Base-by-base conservation (phyloP, 2,888 invertebrate species). In the Lordiphosa fenestrarum region DNA sequence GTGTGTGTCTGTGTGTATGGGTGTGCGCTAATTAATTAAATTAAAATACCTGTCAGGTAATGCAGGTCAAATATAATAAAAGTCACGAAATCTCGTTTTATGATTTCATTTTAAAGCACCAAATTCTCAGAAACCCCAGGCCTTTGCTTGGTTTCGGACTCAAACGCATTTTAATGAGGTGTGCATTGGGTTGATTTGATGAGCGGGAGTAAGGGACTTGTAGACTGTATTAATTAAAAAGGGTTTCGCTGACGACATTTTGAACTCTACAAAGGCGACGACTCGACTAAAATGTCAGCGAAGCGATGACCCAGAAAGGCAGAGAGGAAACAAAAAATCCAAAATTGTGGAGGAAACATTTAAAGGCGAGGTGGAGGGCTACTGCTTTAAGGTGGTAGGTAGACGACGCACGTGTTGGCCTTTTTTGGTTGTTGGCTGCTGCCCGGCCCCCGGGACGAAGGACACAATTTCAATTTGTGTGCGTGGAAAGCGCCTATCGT, bases 191-290 rank as follows among this genome's bases (percentile, higher is more conserved):
- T 53, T 49, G 48, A 35, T 37, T 35, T 19, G 39, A 50, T 10
- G 36, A 39, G 44, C 9, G 4, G 7, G 4, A 19, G 36, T 10
- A 37, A 19, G 13, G 38, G 30, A 35, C 36, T 30, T 42, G 33
- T 61, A 57, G 62, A 66, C 58, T 81, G 78, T 66, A 82, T 80
- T 80, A 80, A 80, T 80, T 80, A 84, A 80, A 80, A 78, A 78
- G 63, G 80, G 83, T 73, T 76, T 61, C 9, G 30, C 61, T 66
- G 66, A 51, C 38, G 48, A 49, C 48, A 49, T 38, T 49, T 44
- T 53, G 53, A 54, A 60, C 60, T 60, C 67, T 46, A 37, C 25
- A 21, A 47, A n/a, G 15, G 36, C 5, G n/a, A n/a, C 40, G 9
- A 10, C 49, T 47, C 41, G 58, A 54, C 51, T 30, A 66, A 75